Percentiles rank a stretch among this genome's conserved stretches.
These are phyloP conservation scores for Sebastes oblongus DNA, from an alignment of 2,797 vertebrate genomes.

Conservation along the genomic window DNA sequence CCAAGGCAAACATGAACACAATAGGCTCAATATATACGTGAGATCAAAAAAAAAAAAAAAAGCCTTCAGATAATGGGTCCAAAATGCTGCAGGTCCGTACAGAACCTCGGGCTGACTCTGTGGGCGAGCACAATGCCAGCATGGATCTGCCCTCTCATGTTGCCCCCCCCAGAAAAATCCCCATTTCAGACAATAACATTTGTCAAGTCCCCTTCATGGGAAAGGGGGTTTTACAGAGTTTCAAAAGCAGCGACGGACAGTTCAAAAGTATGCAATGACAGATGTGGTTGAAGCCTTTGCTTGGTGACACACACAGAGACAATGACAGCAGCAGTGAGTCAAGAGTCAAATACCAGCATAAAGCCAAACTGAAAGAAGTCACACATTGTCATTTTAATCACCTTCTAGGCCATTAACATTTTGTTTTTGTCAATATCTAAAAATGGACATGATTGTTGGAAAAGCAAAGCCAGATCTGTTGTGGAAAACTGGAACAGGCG, in stretches of 20 bases:
- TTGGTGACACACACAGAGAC: background rate
- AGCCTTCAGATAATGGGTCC: conserved; percentile 22
- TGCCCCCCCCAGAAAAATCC: conserved; percentile 45
- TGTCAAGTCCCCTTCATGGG: conserved; percentile 7
- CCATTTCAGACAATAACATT: conserved; percentile 46
- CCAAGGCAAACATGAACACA: conserved; percentile 36
- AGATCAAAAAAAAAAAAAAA: conserved; percentile 47
- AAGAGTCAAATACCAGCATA: background rate
- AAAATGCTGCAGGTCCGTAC: conserved; percentile 46
- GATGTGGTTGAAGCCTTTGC: conserved; percentile 14
- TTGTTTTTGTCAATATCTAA: background rate
- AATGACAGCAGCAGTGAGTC: conserved; percentile 10
- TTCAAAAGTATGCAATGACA: conserved; percentile 31
- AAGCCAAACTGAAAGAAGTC: background rate
- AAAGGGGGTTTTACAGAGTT: conserved; percentile 19
- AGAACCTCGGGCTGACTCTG: conserved; percentile 42
- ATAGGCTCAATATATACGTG: conserved; percentile 37
- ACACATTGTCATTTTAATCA: background rate
- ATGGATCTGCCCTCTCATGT: conserved; percentile 56
- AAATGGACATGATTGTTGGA: background rate
- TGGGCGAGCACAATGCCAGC: conserved; percentile 39
- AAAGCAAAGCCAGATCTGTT: background rate
- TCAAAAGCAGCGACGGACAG: conserved; percentile 21
- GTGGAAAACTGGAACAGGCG: conserved; percentile 41
- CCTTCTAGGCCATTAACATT: background rate